Base-by-base conservation (phyloP, 2,113 vertebrate genomes). In the Misgurnus anguillicaudatus region DNA sequence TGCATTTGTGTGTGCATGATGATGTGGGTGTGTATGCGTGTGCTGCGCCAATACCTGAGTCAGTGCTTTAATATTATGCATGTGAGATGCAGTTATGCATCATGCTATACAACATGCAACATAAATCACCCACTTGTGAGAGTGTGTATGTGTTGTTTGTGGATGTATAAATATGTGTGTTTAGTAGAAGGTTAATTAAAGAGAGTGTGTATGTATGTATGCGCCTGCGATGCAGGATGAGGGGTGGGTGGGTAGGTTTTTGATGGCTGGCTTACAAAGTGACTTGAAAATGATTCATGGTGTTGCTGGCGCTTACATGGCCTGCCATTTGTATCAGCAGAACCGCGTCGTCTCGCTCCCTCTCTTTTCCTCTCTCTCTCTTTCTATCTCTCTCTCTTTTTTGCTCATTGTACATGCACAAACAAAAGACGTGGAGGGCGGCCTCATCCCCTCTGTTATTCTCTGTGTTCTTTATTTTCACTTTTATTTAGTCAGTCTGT, bases 281-380 rank as follows among this genome's bases (percentile, higher is more conserved):
- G 73, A 80, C 67, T 77, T 41, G 60, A 80, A 75, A 75, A 78
- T 77, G 69, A 83, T 83, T 83, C 78, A 83, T 82, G 68, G 64
- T 69, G 57, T 74, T 80, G 73, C 77, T 63, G 61, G 47, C 67
- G 45, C 68, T 74, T 82, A 80, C 73, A 65, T 77, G 31, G 36
- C 48, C 73, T 66, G 62, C 68, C 62, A 77, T 70, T 78, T 78
- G 64, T 77, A 77, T 80, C 74, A 58, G 74, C 31, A 64, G 9
- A 53, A 64, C 21, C 8, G 7, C 51, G n/a, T 21, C 9, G 42
- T 51, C 19, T 73, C 24, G 58, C 45, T 41, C 31, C 39, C 67
- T 9, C 55, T 48, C 42, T 58, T 42, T 31, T 45, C 3, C 9
- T 11, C 48, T 61, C 58, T 38, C 19, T 6, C 16, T 14, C 60